Conservation (phyloP, 2,888 invertebrate species). For the Leptinotarsa rubiginosa region DNA sequence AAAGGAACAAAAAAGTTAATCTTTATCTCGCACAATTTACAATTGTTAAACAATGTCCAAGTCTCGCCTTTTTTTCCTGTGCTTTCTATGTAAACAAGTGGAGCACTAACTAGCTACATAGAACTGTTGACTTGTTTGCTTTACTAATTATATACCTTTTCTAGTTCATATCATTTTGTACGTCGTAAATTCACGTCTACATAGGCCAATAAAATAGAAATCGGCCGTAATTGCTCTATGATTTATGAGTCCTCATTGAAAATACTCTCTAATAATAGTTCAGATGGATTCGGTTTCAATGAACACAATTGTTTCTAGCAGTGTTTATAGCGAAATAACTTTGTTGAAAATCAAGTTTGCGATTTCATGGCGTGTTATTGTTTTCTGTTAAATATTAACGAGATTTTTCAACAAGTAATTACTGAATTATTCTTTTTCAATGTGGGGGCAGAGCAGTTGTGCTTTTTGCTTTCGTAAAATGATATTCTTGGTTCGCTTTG, state of each 20-base stretch:
- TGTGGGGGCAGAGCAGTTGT: too few relatives aligned
- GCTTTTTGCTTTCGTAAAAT: too few relatives aligned
- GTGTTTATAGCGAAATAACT: slow-evolving; percentile 1
- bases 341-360: slow-evolving; percentile 10
- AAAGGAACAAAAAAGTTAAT: neutral
- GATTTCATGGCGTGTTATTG: neutral
- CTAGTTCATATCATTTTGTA: slow-evolving; percentile 12
- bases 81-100: slow-evolving; percentile 24
- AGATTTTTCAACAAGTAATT: neutral
- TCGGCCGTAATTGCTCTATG: slow-evolving; percentile 17
- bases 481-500: too few relatives aligned
- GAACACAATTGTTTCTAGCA: neutral
- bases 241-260: slow-evolving; percentile 18
- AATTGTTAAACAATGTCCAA: neutral
- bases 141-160: slow-evolving; percentile 15
- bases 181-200: slow-evolving; percentile 21
- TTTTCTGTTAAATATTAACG: neutral
- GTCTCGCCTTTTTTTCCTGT: neutral
- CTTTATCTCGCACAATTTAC: neutral
- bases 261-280: slow-evolving; percentile 1
- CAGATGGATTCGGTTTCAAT: neutral
- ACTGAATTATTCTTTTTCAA: neutral
- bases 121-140: slow-evolving; percentile 15
- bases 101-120: slow-evolving; percentile 11
- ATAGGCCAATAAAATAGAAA: slow-evolving; percentile 23